Base-by-base conservation (phyloP, 2,113 vertebrate species). In the Ellobius talpinus region DNA sequence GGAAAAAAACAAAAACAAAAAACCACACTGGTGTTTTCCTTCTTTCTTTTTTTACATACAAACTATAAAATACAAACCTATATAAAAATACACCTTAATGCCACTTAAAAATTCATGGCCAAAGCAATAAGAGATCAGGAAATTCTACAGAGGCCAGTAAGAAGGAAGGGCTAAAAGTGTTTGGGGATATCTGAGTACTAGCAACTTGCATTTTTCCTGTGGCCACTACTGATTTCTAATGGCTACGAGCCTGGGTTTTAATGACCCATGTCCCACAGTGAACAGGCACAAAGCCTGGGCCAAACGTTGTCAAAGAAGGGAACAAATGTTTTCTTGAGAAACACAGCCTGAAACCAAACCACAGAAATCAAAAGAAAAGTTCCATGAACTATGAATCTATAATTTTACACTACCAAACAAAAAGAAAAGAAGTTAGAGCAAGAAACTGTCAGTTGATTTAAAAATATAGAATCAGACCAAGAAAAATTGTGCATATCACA, bases 371-470 rank as follows among this genome's bases (percentile, higher is more conserved):
- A 87, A 65, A 36, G 13, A 87, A 90, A 87, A 10, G 7, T 66
- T 73, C 61, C 70, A 88, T 79, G 19, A 78, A 82, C 61, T 9
- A 58, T 87, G n/a, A 90, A 33, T 84, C 68, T 45, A 77, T 81
- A 78, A 82, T 58, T 3, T 61, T 63, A 95, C 92, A 87, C 58
- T 81, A 76, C 7, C 50, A 86, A 70, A 89, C 23, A 91, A 82
- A 87, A 77, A 39, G 55, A 76, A 26, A 45, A 58, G 66, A 92
- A 68, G 2, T 4, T 45, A 88, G 21, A 90, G 74, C 33, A 72
- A 86, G 29, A 91, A 89, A 78, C 23, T 89, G 45, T 76, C 13
- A 81, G 23, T 2, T 87, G 21, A 91, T 68, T 82, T 5, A 82
- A 93, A 84, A 86, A 39, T 11, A 65, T n/a, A 88, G 21, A 76